phyloP scores from a whole-genome alignment of 2,888 invertebrate genomes.

The Parelbella ahira region DNA sequence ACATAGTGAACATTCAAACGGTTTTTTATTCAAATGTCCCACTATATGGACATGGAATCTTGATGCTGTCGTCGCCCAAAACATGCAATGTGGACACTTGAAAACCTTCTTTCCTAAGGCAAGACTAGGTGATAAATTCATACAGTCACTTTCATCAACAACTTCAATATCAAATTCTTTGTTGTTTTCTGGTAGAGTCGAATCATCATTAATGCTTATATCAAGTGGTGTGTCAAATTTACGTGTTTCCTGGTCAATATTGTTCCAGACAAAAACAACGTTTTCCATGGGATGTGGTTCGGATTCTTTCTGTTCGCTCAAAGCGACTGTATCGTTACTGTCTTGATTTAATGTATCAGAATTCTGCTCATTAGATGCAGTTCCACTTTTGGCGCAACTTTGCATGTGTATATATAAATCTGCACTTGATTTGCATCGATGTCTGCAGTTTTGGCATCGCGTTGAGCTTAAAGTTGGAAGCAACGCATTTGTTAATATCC shows the following conservation, averaged over 20 bases:
- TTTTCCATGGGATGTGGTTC: slow-evolving; percentile 89
- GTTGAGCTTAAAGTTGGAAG: slow-evolving; percentile 83
- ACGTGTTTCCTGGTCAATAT: slow-evolving; percentile 71
- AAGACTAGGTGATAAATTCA: slow-evolving; percentile 82
- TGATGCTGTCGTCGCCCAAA: slow-evolving; percentile 96
- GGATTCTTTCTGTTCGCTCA: slow-evolving; percentile 53
- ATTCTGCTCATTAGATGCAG: slow-evolving; percentile 46
- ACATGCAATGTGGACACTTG: slow-evolving; percentile 95
- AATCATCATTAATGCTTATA: slow-evolving; percentile 70
- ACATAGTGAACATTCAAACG: slow-evolving; percentile 97
- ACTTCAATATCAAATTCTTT: slow-evolving; percentile 59
- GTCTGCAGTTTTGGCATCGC: slow-evolving; percentile 92
- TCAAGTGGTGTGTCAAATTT: slow-evolving; percentile 67
- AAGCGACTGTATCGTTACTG: slow-evolving; percentile 49
- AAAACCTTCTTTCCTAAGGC: slow-evolving; percentile 89
- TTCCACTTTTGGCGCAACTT: slow-evolving; percentile 81
- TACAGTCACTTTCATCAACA: slow-evolving; percentile 73
- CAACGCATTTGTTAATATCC: slow-evolving; percentile 54
- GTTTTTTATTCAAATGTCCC: slow-evolving; percentile 94
- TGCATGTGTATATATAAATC: slow-evolving; percentile 88
- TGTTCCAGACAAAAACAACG: slow-evolving; percentile 90
- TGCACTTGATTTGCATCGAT: slow-evolving; percentile 91
- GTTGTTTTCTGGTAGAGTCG: slow-evolving; percentile 58
- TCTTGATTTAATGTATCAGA: slow-evolving; percentile 53
- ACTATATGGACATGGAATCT: slow-evolving; percentile 96